Evolutionary conservation across 2,113 vertebrate species (phyloP), one percentile per base, ranked within the genome.

Genomic region (Caranx ignobilis): DNA sequence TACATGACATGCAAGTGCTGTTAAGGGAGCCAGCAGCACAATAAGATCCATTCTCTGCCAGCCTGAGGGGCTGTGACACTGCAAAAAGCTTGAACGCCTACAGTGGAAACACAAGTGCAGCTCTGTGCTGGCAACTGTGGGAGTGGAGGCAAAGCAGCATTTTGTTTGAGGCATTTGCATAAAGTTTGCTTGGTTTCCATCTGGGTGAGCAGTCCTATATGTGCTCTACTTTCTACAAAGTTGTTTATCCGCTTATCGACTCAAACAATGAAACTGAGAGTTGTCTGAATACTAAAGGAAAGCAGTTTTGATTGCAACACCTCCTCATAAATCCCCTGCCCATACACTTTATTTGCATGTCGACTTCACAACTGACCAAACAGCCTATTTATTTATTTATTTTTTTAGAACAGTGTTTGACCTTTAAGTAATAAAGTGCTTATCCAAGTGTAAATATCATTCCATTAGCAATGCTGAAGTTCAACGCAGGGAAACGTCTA

Each of bases 51-150:
- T 81, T 77, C 52, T 87, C 79, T 32, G n/a, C 32, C 12, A 41
- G 32, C 82, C 73, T 13, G 26, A 71, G 34, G 11, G 74, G 34
- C 47, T 34, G 55, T 61, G 81, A 77, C 79, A 63, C 68, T 66
- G 77, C 71, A 73, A 57, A 77, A 47, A 41, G 41, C 81, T 37
- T 39, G 1, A 65, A 81, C 67, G 75, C 86, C 80, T 71, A 86
- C 88, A 84, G 69, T 75, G 81, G 81, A 85, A 88, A 90, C 79
- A 90, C 83, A 91, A 89, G 66, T 50, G 63, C 72, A 19, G 75
- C 77, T 85, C 83, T 84, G 62, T 85, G 75, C 21, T 74, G 37
- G 63, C 34, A 61, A 54, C 69, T 82, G 87, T 83, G 69, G 82
- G 87, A 79, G 87, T 68, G 66, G 55, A 85, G 57, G 60, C 41